Percentiles rank a stretch among this genome's conserved stretches.
Conservation (phyloP, 2,113 vertebrate species). For the Mesitornis unicolor region DNA sequence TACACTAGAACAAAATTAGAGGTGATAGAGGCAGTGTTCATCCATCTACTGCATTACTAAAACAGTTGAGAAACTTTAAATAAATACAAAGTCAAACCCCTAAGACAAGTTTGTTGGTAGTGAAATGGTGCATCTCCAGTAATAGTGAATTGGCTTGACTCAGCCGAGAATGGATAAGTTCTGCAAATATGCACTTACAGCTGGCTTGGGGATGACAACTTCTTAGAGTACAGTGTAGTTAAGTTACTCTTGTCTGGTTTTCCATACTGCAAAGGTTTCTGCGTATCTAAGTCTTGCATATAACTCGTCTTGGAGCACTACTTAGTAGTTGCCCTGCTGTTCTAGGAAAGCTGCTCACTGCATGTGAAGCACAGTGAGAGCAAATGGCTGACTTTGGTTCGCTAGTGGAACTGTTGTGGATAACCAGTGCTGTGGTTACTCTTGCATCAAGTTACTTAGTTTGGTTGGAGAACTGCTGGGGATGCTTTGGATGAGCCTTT, state of each 20-base stretch:
- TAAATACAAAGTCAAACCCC: neutral
- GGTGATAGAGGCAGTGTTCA: neutral
- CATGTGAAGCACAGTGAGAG: neutral
- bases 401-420: neutral
- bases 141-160: rapidly evolving
- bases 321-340: neutral
- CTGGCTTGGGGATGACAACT: neutral
- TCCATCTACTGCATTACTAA: neutral
- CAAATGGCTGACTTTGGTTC: neutral
- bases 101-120: neutral
- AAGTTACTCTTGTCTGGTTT: neutral
- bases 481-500: neutral
- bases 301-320: neutral
- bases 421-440: neutral
- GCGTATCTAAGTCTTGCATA: rapidly evolving
- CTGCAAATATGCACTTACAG: neutral
- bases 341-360: neutral
- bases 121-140: rapidly evolving
- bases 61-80: neutral
- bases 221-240: too few relatives aligned
- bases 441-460: neutral
- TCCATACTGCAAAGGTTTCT: neutral
- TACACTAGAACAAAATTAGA: neutral
- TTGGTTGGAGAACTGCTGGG: neutral
- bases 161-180: neutral